A percentile compares a stretch with the other conserved stretches of the same genome.
phyloP scores from a whole-genome alignment of 2,113 vertebrate genomes.

The Numida meleagris region DNA sequence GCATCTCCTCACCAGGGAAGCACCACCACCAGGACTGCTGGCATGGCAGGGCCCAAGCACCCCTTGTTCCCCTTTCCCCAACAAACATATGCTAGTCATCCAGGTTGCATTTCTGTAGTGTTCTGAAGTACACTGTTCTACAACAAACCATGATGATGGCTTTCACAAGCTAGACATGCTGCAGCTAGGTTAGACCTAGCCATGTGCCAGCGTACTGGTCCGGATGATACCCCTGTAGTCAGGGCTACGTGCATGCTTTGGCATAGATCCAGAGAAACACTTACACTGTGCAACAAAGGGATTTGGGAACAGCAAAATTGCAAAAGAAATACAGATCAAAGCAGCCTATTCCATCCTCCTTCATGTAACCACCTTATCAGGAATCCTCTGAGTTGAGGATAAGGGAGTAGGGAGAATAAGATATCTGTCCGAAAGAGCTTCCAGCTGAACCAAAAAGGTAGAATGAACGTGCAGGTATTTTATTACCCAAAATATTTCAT shows the following conservation, averaged over 20 bases:
- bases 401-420: background rate
- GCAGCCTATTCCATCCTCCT: background rate
- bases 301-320: too few species aligned
- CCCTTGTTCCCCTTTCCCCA: background rate
- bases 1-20: rapidly evolving
- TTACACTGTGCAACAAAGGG: background rate
- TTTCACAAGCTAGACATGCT: background rate
- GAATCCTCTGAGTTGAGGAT: background rate
- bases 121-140: background rate
- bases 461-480: background rate
- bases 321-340: background rate
- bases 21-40: rapidly evolving
- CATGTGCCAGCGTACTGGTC: background rate
- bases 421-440: background rate
- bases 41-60: background rate
- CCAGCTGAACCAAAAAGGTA: background rate
- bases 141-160: background rate
- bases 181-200: rapidly evolving
- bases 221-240: background rate
- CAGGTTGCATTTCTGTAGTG: background rate
- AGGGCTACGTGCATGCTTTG: background rate
- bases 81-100: background rate
- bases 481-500: background rate
- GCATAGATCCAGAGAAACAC: background rate
- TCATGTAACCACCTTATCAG: background rate